Evolutionary conservation across 2,797 vertebrate genomes (phyloP), one percentile per base, ranked within the genome.

Genomic region (Sebastes itinus): DNA sequence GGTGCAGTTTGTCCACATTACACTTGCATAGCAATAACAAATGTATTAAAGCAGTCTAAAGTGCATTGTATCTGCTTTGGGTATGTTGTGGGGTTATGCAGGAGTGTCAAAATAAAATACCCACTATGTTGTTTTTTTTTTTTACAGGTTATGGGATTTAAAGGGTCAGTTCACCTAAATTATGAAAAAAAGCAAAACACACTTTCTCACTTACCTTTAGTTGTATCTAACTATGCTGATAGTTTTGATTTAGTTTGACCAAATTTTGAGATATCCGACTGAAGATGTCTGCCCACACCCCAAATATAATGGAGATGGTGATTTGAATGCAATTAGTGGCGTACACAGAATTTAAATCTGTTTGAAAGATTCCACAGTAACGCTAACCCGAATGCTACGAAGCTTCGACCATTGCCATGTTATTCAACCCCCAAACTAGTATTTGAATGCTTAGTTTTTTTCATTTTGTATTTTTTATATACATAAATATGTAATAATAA

Each of bases 1-100:
- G 82, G 88, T 86, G 86, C 72, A 76, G 32, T 23, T 27, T 54
- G 61, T 62, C 6, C 56, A 74, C 68, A 59, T 69, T 83, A 66
- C 61, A 76, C 56, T 75, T 52, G 61, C 77, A 35, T 2, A 74
- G 58, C 72, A 81, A 38, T 74, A 84, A 75, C 60, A 76, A 33
- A 69, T 62, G 63, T 78, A 6, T 52, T 58, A 75, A 84, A 84
- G 74, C 80, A 77, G 67, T 42, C 33, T 61, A 25, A 63, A 72
- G 75, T 71, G 78, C 28, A 54, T 10, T 68, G 28, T 42, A 1
- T 74, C 32, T 58, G 30, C 10, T 30, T 67, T 30, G 13, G n/a
- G 5, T 64, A 23, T 4, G 12, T 16, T 75, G 61, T 49, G 14
- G 1, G 12, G 13, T 66, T 69, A 23, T 38, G 54, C 30, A 60